Evolutionary conservation across 2,797 vertebrate species (phyloP), one percentile per base, ranked within the genome.

Genomic region (Nyctibius grandis): DNA sequence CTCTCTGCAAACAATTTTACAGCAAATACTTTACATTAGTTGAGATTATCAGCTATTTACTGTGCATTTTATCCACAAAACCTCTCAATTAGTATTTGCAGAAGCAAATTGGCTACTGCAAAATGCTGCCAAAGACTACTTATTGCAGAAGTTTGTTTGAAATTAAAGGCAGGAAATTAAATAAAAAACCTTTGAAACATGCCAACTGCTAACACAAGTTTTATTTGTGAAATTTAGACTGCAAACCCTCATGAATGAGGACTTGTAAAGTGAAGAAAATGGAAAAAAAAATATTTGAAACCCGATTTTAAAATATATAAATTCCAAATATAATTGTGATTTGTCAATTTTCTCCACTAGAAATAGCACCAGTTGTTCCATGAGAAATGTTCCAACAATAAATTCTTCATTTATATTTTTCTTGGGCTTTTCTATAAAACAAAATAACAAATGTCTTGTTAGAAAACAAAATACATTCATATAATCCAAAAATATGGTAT

Each of bases 131-230:
- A 91, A 91, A 77, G 44, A 63, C 88, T 72, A 73, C 59, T 87
- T 73, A 63, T 34, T 91, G 65, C 44, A 93, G 63, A 87, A 85
- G 19, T 63, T 89, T 50, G 22, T 91, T 96, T 89, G 56, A 94
- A 93, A 91, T 85, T 85, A 79, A 93, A 95, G 75, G 40, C 88
- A 95, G 84, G 86, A 96, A 94, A 76, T 85, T 17, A 93, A 72
- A 82, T 94, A 21, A 84, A 93, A 91, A 6, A 9, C 3, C 10
- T 89, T 77, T 91, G 45, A 91, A 95, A 74, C n/a, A 45, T 74
- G 68, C 48, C 78, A 91, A 92, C 20, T 73, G 22, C 64, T 85
- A 89, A 53, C 33, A 44, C 2, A 36, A 77, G 33, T 50, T 82
- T 59, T 88, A n/a, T 87, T 70, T 82, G 13, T 89, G 25, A 77